Conservation (phyloP, 2,113 vertebrate genomes). For the Tetrao urogallus region DNA sequence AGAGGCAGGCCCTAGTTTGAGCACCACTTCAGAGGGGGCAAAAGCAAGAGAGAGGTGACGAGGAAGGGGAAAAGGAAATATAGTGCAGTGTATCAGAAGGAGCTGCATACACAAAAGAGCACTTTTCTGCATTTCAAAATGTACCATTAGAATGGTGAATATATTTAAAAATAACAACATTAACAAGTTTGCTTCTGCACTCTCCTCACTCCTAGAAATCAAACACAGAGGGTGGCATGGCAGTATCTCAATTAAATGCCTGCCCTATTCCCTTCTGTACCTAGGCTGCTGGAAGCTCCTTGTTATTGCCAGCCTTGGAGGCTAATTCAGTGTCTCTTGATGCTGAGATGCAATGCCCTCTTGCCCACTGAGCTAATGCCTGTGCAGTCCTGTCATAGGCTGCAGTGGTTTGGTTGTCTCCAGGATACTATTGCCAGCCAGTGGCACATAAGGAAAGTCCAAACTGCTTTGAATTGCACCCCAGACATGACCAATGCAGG, state of each 20-base stretch:
- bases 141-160: background rate
- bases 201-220: background rate
- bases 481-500: background rate
- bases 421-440: background rate
- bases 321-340: background rate
- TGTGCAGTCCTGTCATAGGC: background rate
- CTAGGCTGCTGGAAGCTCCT: background rate
- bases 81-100: background rate
- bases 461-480: background rate
- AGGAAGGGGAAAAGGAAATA: background rate
- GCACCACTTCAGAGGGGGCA: background rate
- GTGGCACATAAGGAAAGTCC: background rate
- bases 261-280: background rate
- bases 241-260: background rate
- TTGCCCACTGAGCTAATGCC: background rate
- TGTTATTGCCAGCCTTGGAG: background rate
- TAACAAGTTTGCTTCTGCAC: background rate
- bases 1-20: background rate
- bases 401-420: background rate
- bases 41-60: background rate
- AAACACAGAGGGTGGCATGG: background rate
- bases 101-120: background rate
- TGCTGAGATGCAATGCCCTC: background rate
- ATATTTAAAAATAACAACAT: background rate
- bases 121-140: background rate